A percentile compares a stretch with the other conserved stretches of the same genome.
Conservation (phyloP, 2,888 invertebrate genomes). For the Pollenia griseotomentosa region DNA sequence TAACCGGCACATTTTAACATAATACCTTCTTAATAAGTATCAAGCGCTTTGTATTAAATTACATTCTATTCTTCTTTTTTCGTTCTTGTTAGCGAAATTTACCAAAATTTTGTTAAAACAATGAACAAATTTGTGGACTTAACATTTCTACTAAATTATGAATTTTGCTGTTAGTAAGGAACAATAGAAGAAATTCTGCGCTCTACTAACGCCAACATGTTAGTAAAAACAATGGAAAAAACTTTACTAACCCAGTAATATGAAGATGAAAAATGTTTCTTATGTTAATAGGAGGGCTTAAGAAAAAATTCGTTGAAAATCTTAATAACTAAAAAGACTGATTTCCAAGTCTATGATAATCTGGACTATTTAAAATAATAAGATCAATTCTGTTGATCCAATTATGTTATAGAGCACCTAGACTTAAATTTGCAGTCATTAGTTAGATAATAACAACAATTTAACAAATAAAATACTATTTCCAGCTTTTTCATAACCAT, state of each 20-base stretch:
- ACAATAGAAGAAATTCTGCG: background rate
- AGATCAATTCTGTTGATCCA: too few relatives aligned
- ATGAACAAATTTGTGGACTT: conserved; percentile 74
- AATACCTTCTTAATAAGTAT: too few relatives aligned
- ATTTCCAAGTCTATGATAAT: too few relatives aligned
- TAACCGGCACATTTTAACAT: too few relatives aligned
- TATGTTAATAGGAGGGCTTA: background rate
- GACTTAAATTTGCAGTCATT: too few relatives aligned
- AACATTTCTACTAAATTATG: conserved; percentile 76
- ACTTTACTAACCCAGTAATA: background rate
- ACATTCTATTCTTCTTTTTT: background rate
- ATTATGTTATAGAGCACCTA: too few relatives aligned
- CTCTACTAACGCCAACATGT: background rate
- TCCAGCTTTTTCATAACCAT: too few relatives aligned
- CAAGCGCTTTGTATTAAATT: too few relatives aligned
- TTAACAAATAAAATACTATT: too few relatives aligned
- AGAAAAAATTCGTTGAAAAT: background rate
- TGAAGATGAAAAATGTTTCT: background rate
- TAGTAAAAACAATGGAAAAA: background rate
- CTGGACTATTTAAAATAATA: too few relatives aligned
- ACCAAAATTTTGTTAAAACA: conserved; percentile 27
- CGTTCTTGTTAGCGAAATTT: conserved; percentile 1
- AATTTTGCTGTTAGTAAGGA: conserved; percentile 64
- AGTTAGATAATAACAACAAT: too few relatives aligned
- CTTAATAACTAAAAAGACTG: too few relatives aligned